phyloP scores from a whole-genome alignment of 2,888 invertebrate species.

The Lasioglossum malachurum region DNA sequence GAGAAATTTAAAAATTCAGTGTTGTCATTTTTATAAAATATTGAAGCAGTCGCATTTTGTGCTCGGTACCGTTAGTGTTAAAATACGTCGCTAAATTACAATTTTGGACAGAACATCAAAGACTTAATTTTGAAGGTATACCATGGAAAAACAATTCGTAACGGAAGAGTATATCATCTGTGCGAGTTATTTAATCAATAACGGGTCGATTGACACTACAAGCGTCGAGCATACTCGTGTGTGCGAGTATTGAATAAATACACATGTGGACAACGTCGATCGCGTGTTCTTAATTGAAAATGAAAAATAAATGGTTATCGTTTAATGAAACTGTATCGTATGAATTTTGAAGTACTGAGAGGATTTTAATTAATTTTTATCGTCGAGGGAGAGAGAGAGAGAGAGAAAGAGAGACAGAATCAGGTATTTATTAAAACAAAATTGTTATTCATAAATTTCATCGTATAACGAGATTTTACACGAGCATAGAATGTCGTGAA shows the following conservation, averaged over 20 bases:
- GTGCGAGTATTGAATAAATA: neutral
- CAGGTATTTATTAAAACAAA: neutral
- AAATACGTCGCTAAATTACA: neutral
- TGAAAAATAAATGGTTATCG: neutral
- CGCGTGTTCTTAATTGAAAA: slow-evolving; percentile 1
- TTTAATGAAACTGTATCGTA: neutral
- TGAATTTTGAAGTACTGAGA: neutral
- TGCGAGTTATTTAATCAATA: neutral
- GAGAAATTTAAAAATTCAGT: too few relatives aligned
- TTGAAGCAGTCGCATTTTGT: too few relatives aligned
- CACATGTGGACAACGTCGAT: neutral
- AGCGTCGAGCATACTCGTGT: neutral
- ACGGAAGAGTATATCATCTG: neutral
- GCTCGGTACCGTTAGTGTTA: too few relatives aligned
- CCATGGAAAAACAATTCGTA: neutral
- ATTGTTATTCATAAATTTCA: neutral
- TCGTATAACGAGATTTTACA: neutral
- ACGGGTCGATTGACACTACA: neutral
- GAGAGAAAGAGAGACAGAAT: neutral
- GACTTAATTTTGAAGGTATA: neutral
- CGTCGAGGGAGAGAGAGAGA: too few relatives aligned
- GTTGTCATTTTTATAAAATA: too few relatives aligned
- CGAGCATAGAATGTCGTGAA: neutral
- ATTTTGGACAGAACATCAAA: neutral
- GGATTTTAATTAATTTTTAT: neutral